A percentile compares a stretch with the other conserved stretches of the same genome.
phyloP scores from a whole-genome alignment of 2,797 vertebrate species.

The Urophycis tenuis region DNA sequence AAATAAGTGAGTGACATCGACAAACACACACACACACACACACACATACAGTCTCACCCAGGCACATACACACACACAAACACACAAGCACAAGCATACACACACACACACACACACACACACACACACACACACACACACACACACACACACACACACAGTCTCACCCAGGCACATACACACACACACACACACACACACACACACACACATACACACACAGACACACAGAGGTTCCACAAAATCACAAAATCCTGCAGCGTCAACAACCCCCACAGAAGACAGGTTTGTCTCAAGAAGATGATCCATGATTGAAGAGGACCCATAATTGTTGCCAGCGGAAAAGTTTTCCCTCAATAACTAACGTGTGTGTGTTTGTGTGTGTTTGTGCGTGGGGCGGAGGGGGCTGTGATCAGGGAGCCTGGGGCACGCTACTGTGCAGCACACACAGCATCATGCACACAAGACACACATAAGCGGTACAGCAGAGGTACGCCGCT shows the following conservation, averaged over 20 bases:
- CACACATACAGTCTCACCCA: not conserved
- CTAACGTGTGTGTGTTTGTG: too few relatives aligned
- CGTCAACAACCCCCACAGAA: not conserved
- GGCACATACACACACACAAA: not conserved
- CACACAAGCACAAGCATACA: too few relatives aligned
- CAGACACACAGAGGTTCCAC: too few relatives aligned
- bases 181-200: too few relatives aligned
- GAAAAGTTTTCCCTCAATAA: not conserved
- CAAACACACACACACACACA: not conserved
- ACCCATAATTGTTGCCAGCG: slow-evolving; percentile 1
- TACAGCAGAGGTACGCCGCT: not conserved
- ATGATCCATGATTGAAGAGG: too few relatives aligned
- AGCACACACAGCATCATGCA: not conserved
- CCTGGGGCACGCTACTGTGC: not conserved
- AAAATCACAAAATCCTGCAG: not conserved
- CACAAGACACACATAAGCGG: not conserved
- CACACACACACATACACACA: too few relatives aligned
- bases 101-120: too few relatives aligned
- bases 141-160: too few relatives aligned
- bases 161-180: too few relatives aligned
- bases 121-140: too few relatives aligned
- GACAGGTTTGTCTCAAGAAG: not conserved
- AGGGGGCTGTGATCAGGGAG: not conserved
- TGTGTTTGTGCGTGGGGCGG: too few relatives aligned
- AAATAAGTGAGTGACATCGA: not conserved